Conservation (phyloP, 2,888 invertebrate genomes). For the Cordilura impudica region DNA sequence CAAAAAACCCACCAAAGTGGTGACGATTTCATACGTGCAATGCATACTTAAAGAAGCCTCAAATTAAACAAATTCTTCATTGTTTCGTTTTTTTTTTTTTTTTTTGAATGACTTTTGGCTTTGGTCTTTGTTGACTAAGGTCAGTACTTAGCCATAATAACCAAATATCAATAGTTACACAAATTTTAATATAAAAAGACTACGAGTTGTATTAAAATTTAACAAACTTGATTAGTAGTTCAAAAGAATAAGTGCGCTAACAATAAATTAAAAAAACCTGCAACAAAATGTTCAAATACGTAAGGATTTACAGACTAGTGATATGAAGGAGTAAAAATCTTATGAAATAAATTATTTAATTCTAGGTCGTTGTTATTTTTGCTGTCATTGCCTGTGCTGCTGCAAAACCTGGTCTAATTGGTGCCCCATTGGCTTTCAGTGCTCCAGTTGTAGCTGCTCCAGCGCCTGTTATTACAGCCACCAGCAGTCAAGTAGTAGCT, state of each 20-base stretch:
- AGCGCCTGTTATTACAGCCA: slow-evolving; percentile 58
- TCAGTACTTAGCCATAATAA: neutral
- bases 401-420: slow-evolving; percentile 66
- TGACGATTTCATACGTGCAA: neutral
- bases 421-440: slow-evolving; percentile 65
- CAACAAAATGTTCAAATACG: slow-evolving; percentile 61
- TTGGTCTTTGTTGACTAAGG: neutral
- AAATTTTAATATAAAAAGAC: slow-evolving; percentile 43
- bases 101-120: neutral
- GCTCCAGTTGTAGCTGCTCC: slow-evolving; percentile 62
- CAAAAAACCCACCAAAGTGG: neutral
- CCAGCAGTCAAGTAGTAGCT: slow-evolving; percentile 64
- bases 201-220: slow-evolving; percentile 4
- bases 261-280: neutral
- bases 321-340: neutral
- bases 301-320: slow-evolving; percentile 33
- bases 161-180: neutral
- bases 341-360: slow-evolving; percentile 14
- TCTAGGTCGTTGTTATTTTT: slow-evolving; percentile 67
- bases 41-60: neutral
- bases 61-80: no score
- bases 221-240: slow-evolving; percentile 39
- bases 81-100: no score
- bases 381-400: slow-evolving; percentile 67
- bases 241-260: slow-evolving; percentile 43